phyloP scores from a whole-genome alignment of 2,888 invertebrate genomes.

The Protula sp. region DNA sequence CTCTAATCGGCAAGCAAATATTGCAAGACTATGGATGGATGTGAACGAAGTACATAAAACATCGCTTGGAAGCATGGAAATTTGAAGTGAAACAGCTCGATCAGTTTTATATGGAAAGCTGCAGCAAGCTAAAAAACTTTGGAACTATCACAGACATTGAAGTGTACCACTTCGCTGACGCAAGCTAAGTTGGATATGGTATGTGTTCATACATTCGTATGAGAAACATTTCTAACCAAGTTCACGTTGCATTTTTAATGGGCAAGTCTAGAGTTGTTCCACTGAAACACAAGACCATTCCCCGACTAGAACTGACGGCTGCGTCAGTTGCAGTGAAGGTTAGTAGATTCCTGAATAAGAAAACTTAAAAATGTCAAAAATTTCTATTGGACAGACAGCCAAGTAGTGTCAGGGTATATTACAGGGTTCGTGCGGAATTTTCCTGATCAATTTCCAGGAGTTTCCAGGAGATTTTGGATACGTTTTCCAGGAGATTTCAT shows the following conservation, averaged over 20 bases:
- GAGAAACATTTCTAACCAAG: background rate
- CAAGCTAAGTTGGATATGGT: slow-evolving; percentile 4
- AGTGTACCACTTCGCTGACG: slow-evolving; percentile 5
- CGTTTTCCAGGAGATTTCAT: too few species aligned
- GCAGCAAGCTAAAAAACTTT: slow-evolving; percentile 1
- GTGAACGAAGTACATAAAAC: slow-evolving; percentile 15
- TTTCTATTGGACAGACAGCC: slow-evolving; percentile 9
- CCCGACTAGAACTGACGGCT: background rate
- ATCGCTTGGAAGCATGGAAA: too few species aligned
- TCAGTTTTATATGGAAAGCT: slow-evolving; percentile 1
- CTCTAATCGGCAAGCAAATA: slow-evolving; percentile 22
- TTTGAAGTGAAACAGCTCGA: too few species aligned
- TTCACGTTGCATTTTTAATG: background rate
- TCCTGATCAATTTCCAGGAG: too few species aligned
- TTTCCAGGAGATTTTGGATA: too few species aligned
- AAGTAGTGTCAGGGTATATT: slow-evolving; percentile 8
- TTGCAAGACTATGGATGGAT: slow-evolving; percentile 26
- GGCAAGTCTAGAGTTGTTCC: slow-evolving; percentile 2
- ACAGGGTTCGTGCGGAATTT: slow-evolving; percentile 17
- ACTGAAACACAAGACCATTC: slow-evolving; percentile 7
- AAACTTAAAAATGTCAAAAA: slow-evolving; percentile 3
- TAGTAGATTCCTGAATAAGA: background rate
- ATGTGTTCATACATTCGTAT: background rate
- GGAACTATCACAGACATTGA: background rate
- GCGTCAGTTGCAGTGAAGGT: background rate